phyloP scores from a whole-genome alignment of 2,113 vertebrate genomes.

The Onychostoma macrolepis region DNA sequence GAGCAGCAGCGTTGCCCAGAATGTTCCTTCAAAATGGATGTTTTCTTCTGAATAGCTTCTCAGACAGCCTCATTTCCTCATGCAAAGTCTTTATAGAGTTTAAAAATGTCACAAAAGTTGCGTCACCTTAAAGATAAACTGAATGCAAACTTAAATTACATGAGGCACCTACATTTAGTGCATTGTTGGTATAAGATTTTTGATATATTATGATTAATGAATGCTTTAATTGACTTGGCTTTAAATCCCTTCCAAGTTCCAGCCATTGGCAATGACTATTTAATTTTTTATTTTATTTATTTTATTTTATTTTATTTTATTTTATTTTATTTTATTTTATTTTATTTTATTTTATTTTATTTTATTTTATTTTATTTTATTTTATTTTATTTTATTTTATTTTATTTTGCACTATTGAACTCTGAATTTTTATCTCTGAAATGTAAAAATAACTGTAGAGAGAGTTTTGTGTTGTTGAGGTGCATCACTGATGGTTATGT shows the following conservation, averaged over 20 bases:
- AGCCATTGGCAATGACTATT: slow-evolving; percentile 41
- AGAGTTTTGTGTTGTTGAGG: background rate
- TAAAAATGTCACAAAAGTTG: slow-evolving; percentile 9
- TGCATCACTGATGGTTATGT: slow-evolving; percentile 19
- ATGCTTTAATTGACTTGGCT: background rate
- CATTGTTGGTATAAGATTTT: background rate
- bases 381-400: slow-evolving; percentile 33
- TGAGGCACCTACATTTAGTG: background rate
- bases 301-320: slow-evolving; percentile 33
- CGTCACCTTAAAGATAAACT: slow-evolving; percentile 34
- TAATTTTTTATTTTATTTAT: slow-evolving; percentile 39
- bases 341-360: slow-evolving; percentile 35
- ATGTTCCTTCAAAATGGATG: slow-evolving; percentile 47
- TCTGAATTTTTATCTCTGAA: background rate
- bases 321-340: slow-evolving; percentile 31
- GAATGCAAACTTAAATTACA: slow-evolving; percentile 1
- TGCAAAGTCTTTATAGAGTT: slow-evolving; percentile 23
- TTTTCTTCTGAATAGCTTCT: slow-evolving; percentile 48
- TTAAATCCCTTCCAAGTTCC: slow-evolving; percentile 20
- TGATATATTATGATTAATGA: background rate
- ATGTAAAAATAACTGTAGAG: background rate
- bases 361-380: slow-evolving; percentile 33
- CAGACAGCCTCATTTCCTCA: slow-evolving; percentile 37
- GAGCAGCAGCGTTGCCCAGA: slow-evolving; percentile 31
- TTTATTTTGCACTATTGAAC: background rate